A percentile compares a stretch with the other conserved stretches of the same genome.
phyloP scores from a whole-genome alignment of 1,140 invertebrate genomes.

The Drosophila ogumai region DNA sequence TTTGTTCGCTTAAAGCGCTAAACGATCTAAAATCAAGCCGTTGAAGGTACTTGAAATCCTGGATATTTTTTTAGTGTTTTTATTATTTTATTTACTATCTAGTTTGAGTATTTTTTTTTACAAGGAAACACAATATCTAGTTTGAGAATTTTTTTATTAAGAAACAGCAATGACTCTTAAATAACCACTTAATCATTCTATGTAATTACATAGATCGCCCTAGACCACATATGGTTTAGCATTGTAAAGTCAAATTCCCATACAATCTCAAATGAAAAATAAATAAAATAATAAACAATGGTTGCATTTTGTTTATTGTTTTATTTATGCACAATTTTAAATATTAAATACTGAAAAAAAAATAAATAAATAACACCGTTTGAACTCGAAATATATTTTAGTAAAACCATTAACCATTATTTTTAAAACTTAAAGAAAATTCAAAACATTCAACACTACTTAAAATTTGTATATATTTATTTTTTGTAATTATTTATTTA shows the following conservation, averaged over 20 bases:
- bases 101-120: too few species aligned
- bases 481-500: background rate
- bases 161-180: background rate
- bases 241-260: too few species aligned
- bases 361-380: too few species aligned
- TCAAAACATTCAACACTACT: background rate
- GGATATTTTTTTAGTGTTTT: background rate
- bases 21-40: slow-evolving; percentile 3
- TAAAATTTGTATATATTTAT: background rate
- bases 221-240: too few species aligned
- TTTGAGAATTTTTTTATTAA: background rate
- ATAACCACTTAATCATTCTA: too few species aligned
- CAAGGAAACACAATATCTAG: too few species aligned
- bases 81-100: background rate
- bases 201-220: too few species aligned
- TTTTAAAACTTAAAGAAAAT: background rate
- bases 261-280: too few species aligned
- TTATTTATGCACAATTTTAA: too few species aligned
- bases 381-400: background rate
- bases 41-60: background rate
- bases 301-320: too few species aligned
- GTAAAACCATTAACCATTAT: background rate
- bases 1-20: slow-evolving; percentile 6
- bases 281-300: too few species aligned
- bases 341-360: too few species aligned